A percentile compares a stretch with the other conserved stretches of the same genome.
Conservation (phyloP, 64 coral and sea anemone genomes). For the Trachythela sp. region DNA sequence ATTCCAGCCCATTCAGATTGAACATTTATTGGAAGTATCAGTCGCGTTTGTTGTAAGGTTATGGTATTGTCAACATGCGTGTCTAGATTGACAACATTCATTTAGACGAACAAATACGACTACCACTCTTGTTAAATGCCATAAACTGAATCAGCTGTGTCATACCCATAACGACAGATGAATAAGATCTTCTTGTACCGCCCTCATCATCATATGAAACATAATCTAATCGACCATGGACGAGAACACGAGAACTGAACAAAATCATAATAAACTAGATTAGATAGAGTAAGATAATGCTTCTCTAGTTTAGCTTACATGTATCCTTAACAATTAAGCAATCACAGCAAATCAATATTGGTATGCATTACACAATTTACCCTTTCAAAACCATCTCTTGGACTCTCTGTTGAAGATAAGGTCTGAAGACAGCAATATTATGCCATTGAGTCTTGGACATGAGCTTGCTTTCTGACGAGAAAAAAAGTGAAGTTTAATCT, state of each 20-base stretch:
- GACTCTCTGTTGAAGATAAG: conserved; percentile 77
- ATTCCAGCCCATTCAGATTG: too few species aligned
- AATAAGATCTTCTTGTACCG: neutral
- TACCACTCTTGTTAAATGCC: too few species aligned
- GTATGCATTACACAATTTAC: conserved; percentile 21
- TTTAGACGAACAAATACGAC: too few species aligned
- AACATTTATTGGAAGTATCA: too few species aligned
- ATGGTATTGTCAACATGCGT: too few species aligned
- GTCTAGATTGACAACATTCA: too few species aligned
- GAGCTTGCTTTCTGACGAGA: neutral
- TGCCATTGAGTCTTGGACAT: conserved; percentile 73
- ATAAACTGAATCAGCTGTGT: too few species aligned
- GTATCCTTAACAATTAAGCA: too few species aligned
- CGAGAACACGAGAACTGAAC: conserved; percentile 15
- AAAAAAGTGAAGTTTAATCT: neutral
- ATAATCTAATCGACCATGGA: conserved; percentile 11
- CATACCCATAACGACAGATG: conserved; percentile 3
- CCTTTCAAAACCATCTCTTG: conserved; percentile 73
- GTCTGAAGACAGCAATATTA: conserved; percentile 85
- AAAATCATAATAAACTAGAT: neutral
- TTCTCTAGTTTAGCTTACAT: neutral
- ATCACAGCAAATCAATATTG: too few species aligned
- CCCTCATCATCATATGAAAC: neutral
- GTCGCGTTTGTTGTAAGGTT: too few species aligned
- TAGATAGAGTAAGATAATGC: too few species aligned